Percentiles rank a stretch among this genome's conserved stretches.
phyloP scores from a whole-genome alignment of 2,888 invertebrate genomes.

The Timandra comae region DNA sequence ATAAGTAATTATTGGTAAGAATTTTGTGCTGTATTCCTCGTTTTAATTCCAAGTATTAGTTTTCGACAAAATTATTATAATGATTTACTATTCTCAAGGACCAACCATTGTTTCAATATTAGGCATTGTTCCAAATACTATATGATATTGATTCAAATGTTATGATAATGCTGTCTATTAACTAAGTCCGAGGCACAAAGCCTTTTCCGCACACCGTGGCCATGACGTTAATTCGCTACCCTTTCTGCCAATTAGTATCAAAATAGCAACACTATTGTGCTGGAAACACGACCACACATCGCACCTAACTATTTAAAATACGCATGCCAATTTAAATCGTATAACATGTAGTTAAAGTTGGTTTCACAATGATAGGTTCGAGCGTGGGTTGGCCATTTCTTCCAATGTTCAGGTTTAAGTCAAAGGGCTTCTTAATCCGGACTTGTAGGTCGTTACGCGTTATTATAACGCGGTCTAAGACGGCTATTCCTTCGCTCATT shows the following conservation, averaged over 20 bases:
- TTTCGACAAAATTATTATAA: too few relatives aligned
- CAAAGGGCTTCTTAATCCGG: slow-evolving; percentile 78
- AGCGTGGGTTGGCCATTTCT: slow-evolving; percentile 48
- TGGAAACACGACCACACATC: slow-evolving; percentile 57
- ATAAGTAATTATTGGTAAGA: too few relatives aligned
- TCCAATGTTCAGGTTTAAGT: slow-evolving; percentile 63
- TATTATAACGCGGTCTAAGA: slow-evolving; percentile 73
- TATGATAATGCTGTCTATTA: slow-evolving; percentile 13
- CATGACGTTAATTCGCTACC: slow-evolving; percentile 75
- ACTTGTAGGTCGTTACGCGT: slow-evolving; percentile 77
- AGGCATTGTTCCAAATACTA: not conserved
- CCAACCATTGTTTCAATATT: too few relatives aligned
- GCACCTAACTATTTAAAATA: slow-evolving; percentile 46
- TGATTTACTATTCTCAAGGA: too few relatives aligned
- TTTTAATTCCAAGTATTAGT: too few relatives aligned
- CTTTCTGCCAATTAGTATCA: slow-evolving; percentile 77
- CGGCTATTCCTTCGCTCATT: slow-evolving; percentile 74
- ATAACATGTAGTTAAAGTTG: slow-evolving; percentile 27
- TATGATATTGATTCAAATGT: slow-evolving; percentile 11
- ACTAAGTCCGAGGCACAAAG: slow-evolving; percentile 50
- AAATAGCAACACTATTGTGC: slow-evolving; percentile 75
- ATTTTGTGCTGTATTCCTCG: too few relatives aligned
- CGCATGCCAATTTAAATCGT: slow-evolving; percentile 30
- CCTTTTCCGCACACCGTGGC: slow-evolving; percentile 51
- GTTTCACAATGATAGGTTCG: slow-evolving; percentile 20